A percentile compares a stretch with the other conserved stretches of the same genome.
Evolutionary conservation across 2,113 vertebrate genomes (phyloP).

Genomic region (Corythornis cristatus): DNA sequence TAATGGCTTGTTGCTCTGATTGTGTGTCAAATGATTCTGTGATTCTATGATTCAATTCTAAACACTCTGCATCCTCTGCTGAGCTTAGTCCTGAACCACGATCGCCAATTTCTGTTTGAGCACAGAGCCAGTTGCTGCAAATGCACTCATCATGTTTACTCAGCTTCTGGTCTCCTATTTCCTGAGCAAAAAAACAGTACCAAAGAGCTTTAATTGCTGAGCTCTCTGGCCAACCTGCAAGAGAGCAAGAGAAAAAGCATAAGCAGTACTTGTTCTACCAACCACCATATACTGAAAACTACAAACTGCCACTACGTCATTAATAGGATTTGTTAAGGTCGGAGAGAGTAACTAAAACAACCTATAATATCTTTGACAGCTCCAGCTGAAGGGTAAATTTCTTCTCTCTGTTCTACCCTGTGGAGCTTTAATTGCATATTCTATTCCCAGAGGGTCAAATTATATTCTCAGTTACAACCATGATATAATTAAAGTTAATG

Average conservation of each 20-base stretch:
- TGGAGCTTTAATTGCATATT: constrained; percentile 31
- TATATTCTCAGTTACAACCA: constrained; percentile 33
- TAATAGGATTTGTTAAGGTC: constrained; percentile 19
- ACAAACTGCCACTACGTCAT: background rate
- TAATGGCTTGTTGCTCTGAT: background rate
- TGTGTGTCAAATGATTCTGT: background rate
- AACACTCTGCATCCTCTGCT: background rate
- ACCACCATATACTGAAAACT: background rate
- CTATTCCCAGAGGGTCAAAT: background rate
- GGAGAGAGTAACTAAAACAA: background rate
- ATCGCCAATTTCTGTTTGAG: background rate
- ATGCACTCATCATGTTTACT: background rate
- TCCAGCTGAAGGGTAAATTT: constrained; percentile 40
- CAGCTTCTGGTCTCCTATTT: background rate
- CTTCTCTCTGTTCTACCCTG: background rate
- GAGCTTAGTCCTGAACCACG: background rate
- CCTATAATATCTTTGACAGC: constrained; percentile 7
- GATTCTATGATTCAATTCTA: background rate
- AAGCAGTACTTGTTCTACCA: background rate
- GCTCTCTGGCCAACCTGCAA: background rate
- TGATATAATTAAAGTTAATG: constrained; percentile 49
- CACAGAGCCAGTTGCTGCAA: background rate
- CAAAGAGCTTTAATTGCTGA: background rate
- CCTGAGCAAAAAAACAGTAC: background rate
- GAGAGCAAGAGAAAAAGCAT: background rate